A percentile compares a stretch with the other conserved stretches of the same genome.
phyloP scores from a whole-genome alignment of 1,140 invertebrate genomes.

The Solenopsis fugax region DNA sequence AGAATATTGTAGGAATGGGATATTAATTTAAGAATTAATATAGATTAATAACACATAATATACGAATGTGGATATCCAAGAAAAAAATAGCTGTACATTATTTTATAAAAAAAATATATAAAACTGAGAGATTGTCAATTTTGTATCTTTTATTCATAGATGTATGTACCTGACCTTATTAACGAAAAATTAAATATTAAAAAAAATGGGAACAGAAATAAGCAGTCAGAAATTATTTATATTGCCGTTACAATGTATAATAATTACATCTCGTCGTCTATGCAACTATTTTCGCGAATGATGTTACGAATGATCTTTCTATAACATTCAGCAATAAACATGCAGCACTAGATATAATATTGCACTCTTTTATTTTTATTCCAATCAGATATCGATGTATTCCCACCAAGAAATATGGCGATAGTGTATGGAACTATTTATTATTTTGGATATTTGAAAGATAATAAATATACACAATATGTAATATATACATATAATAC shows the following conservation, averaged over 20 bases:
- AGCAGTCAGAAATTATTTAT: neutral
- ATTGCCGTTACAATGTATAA: neutral
- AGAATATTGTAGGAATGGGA: slow-evolving; percentile 70
- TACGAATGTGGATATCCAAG: slow-evolving; percentile 78
- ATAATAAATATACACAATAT: slow-evolving; percentile 48
- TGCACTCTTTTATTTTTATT: slow-evolving; percentile 6
- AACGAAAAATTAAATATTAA: neutral
- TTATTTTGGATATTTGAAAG: slow-evolving; percentile 33
- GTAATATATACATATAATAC: slow-evolving; percentile 53
- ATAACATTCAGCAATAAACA: slow-evolving; percentile 25
- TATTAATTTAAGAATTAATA: slow-evolving; percentile 81
- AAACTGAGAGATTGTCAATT: slow-evolving; percentile 79
- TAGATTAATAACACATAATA: slow-evolving; percentile 81
- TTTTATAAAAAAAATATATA: slow-evolving; percentile 84
- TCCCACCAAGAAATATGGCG: slow-evolving; percentile 51
- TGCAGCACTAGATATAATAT: neutral
- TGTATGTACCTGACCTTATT: slow-evolving; percentile 35
- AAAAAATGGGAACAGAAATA: neutral
- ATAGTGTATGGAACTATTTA: slow-evolving; percentile 50
- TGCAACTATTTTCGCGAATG: slow-evolving; percentile 17
- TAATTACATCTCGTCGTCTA: neutral
- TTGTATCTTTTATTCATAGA: slow-evolving; percentile 66
- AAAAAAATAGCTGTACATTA: slow-evolving; percentile 84
- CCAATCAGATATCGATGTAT: neutral
- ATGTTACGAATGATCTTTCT: slow-evolving; percentile 39